These are phyloP conservation scores for Gortyna flavago DNA, from an alignment of 2,888 invertebrate species.

Conservation along the genomic window DNA sequence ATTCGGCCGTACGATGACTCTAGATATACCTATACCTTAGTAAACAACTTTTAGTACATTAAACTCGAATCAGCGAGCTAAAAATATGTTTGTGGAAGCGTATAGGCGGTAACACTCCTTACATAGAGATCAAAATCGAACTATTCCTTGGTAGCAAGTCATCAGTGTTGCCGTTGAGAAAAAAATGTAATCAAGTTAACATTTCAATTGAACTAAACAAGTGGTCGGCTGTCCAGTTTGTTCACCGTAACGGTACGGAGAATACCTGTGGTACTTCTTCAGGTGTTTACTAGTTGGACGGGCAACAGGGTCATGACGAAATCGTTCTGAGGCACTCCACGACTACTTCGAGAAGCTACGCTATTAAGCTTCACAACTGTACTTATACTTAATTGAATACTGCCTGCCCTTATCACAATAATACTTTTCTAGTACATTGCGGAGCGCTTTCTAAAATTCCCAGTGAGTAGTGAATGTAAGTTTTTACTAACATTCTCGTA, in stretches of 20 bases:
- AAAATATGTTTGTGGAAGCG: conserved; percentile 48
- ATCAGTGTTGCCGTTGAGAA: conserved; percentile 60
- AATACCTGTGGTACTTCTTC: conserved; percentile 76
- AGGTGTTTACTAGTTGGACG: conserved; percentile 74
- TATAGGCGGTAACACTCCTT: conserved; percentile 47
- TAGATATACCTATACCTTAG: conserved; percentile 57
- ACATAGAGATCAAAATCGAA: conserved; percentile 62
- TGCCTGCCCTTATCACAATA: conserved; percentile 62
- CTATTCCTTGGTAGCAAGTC: conserved; percentile 41
- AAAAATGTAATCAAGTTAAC: conserved; percentile 70
- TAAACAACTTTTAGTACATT: conserved; percentile 67
- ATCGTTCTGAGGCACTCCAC: conserved; percentile 66
- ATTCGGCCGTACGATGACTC: conserved; percentile 63
- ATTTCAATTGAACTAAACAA: conserved; percentile 71
- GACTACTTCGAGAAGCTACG: conserved; percentile 62
- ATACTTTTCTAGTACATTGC: conserved; percentile 46
- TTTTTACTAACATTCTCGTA: conserved; percentile 2
- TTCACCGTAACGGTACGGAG: conserved; percentile 80
- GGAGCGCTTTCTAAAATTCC: conserved; percentile 60
- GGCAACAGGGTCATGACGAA: conserved; percentile 73
- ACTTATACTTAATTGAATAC: conserved; percentile 66
- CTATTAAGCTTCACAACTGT: conserved; percentile 61
- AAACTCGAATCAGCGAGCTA: conserved; percentile 63
- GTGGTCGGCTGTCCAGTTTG: conserved; percentile 76
- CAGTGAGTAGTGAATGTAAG: conserved; percentile 31